These are phyloP conservation scores for Ceratotherium simum DNA, from an alignment of 2,113 vertebrate genomes.

Conservation along the genomic window DNA sequence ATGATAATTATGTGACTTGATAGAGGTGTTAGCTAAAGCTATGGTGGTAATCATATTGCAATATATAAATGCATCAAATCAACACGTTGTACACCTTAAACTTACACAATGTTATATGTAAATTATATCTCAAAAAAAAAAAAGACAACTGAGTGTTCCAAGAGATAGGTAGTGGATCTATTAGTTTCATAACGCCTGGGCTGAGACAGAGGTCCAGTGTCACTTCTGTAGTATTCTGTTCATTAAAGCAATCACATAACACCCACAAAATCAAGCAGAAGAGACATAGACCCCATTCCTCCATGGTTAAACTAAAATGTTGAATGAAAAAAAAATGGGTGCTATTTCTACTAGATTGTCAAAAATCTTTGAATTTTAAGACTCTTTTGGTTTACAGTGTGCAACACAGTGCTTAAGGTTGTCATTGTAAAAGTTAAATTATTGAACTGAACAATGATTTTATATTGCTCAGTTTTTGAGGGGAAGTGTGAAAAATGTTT, in stretches of 20 bases:
- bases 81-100: not conserved
- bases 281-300: not conserved
- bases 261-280: not conserved
- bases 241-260: not conserved
- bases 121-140: not conserved
- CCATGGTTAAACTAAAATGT: not conserved
- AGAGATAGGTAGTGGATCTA: not conserved
- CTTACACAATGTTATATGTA: not conserved
- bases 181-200: not conserved
- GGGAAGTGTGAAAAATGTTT: not conserved
- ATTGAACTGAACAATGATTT: constrained; percentile 17
- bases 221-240: not conserved
- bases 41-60: not conserved
- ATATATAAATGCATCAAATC: not conserved
- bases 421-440: constrained; percentile 38
- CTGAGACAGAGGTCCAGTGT: not conserved
- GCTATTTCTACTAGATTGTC: not conserved
- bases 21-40: not conserved
- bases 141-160: not conserved
- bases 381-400: not conserved
- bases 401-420: not conserved
- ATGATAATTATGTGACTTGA: not conserved
- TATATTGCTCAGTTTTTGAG: not conserved
- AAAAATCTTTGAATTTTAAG: constrained; percentile 13
- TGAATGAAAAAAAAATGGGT: not conserved